Evolutionary conservation across 2,113 vertebrate species (phyloP).

Genomic region (Brachirus orientalis): DNA sequence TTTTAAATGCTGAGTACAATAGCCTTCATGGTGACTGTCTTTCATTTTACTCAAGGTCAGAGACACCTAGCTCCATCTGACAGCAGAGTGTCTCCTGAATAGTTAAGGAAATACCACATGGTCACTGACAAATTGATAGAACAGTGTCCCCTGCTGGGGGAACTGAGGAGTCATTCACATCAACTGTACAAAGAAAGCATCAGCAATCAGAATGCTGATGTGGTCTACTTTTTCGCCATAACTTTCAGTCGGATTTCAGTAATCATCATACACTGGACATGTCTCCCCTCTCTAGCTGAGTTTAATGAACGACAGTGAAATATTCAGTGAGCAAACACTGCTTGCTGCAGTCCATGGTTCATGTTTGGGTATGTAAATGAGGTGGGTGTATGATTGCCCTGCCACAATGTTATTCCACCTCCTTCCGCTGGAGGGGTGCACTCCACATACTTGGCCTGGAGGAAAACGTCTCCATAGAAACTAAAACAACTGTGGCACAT

Average conservation of each 20-base stretch:
- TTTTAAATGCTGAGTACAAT: slow-evolving; percentile 42
- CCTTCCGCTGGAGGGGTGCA: slow-evolving; percentile 64
- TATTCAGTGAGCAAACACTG: slow-evolving; percentile 68
- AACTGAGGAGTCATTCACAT: slow-evolving; percentile 17
- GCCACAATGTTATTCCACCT: slow-evolving; percentile 69
- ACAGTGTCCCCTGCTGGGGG: slow-evolving; percentile 62
- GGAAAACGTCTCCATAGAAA: slow-evolving; percentile 79
- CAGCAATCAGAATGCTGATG: slow-evolving; percentile 27
- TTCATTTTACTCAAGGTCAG: slow-evolving; percentile 59
- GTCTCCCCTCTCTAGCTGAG: slow-evolving; percentile 12
- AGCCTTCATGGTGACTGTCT: slow-evolving; percentile 27
- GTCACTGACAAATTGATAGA: slow-evolving; percentile 18
- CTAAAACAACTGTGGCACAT: slow-evolving; percentile 75
- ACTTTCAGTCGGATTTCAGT: not conserved
- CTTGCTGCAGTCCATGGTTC: slow-evolving; percentile 61
- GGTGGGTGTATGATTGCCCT: slow-evolving; percentile 66
- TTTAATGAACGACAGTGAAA: slow-evolving; percentile 52
- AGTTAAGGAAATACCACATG: slow-evolving; percentile 22
- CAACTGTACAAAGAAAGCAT: slow-evolving; percentile 18
- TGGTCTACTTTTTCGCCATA: not conserved
- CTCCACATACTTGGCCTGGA: slow-evolving; percentile 72
- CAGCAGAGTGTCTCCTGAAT: slow-evolving; percentile 33
- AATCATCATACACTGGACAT: not conserved
- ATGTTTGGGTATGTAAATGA: slow-evolving; percentile 78
- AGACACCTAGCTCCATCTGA: slow-evolving; percentile 40